Base-by-base conservation (phyloP, 2,113 vertebrate species). In the Leucopsar rothschildi region DNA sequence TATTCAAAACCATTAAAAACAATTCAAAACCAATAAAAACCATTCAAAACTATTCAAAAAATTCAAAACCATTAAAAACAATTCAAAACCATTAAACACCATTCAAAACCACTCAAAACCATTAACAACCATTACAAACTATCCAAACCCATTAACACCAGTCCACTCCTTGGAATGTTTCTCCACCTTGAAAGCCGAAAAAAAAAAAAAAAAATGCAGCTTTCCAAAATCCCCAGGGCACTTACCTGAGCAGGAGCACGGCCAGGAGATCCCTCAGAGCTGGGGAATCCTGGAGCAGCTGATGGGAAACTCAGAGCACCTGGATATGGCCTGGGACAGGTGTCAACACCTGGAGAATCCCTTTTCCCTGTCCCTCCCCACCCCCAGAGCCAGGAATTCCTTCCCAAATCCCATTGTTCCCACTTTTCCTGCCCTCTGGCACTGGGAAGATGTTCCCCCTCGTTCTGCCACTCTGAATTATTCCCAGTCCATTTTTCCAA, bases 161-260 rank as follows among this genome's bases (percentile, higher is more conserved):
- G 24, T 10, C 52, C 18, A 6, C 0, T 1, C 24, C 35, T 37
- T 5, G 5, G 0, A 15, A 28, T 2, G 7, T 8, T 24, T 37
- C 24, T 17, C 12, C 25, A 15, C 8, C 45, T 8, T 22, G 37
- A 25, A 37, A 31, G 55, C 0, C 4, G 11, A 9, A 19, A 40
- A 40, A 40, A 40, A 40, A 40, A 40, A 40, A 40, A 40, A 40
- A 40, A 11, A 40, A 14, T 10, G 11, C 50, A 59, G 22, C 1
- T 3, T 7, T 16, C 29, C 47, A 20, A 28, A 25, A 8, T 1
- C 1, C 8, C 22, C 42, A 1, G 8, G 55, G 66, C 49, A 19
- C 40, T 23, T 2, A 53, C 82, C 82, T 61, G 79, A 15, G 49
- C 15, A 57, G 11, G 11, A n/a, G 75, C 52, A n/a, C 11, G 5